Conservation (phyloP, 2,888 invertebrate species). For the Heliconius ismenius region DNA sequence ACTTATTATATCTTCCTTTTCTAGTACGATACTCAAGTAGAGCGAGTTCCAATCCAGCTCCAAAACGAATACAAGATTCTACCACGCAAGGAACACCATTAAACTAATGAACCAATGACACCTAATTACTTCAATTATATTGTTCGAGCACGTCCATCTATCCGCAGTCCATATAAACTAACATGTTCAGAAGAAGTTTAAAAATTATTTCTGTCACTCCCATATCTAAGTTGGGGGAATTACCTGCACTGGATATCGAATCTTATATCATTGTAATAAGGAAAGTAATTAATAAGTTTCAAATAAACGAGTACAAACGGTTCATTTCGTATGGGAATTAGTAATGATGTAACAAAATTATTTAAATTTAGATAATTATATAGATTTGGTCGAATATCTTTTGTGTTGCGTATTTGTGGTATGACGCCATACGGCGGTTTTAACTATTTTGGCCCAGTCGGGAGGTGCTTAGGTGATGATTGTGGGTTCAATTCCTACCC, state of each 20-base stretch:
- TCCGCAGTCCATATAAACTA: slow-evolving; percentile 66
- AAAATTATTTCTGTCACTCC: slow-evolving; percentile 62
- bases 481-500: too few species aligned
- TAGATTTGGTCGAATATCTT: slow-evolving; percentile 39
- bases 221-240: slow-evolving; percentile 55
- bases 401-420: slow-evolving; percentile 38
- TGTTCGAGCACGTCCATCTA: slow-evolving; percentile 67
- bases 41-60: not conserved
- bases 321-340: slow-evolving; percentile 67
- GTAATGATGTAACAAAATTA: slow-evolving; percentile 63
- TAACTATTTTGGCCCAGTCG: too few species aligned
- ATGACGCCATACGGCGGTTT: slow-evolving; percentile 7
- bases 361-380: slow-evolving; percentile 48
- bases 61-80: not conserved
- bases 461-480: too few species aligned
- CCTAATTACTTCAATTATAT: slow-evolving; percentile 56
- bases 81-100: not conserved
- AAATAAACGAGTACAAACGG: slow-evolving; percentile 56
- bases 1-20: too few species aligned
- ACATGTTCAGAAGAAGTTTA: slow-evolving; percentile 50
- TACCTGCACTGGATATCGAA: slow-evolving; percentile 37
- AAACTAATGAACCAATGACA: slow-evolving; percentile 46
- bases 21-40: not conserved
- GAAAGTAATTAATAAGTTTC: not conserved
- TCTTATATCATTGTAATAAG: slow-evolving; percentile 25